Evolutionary conservation across 2,113 vertebrate genomes (phyloP), one percentile per base, ranked within the genome.

Genomic region (Alces alces): DNA sequence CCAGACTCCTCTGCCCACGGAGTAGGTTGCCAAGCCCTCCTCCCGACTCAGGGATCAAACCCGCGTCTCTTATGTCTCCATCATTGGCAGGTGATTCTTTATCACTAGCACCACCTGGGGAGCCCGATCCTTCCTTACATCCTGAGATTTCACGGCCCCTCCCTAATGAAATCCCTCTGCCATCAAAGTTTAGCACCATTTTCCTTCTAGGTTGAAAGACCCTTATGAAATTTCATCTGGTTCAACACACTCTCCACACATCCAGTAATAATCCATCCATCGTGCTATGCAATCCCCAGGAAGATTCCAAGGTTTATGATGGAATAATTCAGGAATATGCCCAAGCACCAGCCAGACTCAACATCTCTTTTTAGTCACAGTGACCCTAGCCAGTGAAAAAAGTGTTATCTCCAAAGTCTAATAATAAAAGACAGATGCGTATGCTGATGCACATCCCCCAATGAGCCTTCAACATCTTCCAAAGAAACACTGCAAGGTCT

Each of bases 1-100:
- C 61, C 1, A 0, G 61, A 66, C 33, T 0, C 61, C 61, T 66
- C 33, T 66, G 16, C 0, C 0, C 61, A 19, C 9, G 61, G 33
- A 66, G 7, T 66, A 66, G 16, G 33, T n/a, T n/a, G 33, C 33
- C 33, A 19, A 4, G 4, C 33, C 33, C 61, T 66, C 61, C 61
- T 9, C 61, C 14, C 16, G 1, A 66, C 16, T 66, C 61, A 66
- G 33, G 61, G 7, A 19, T 66, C 61, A 33, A 66, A 66, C 33
- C 61, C 7, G 2, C 4, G 43, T 43, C 6, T 43, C 43, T 43
- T 43, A 43, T 43, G 43, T 43, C 43, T 43, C 43, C 43, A 5
- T 1, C 43, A 43, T 43, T 43, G 43, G 43, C 43, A 43, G 43
- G 43, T 43, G 43, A 43, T 43, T 43, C 43, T 43, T 43, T 43